Base-by-base conservation (phyloP, 2,888 invertebrate species). In the Copidosoma aretas region DNA sequence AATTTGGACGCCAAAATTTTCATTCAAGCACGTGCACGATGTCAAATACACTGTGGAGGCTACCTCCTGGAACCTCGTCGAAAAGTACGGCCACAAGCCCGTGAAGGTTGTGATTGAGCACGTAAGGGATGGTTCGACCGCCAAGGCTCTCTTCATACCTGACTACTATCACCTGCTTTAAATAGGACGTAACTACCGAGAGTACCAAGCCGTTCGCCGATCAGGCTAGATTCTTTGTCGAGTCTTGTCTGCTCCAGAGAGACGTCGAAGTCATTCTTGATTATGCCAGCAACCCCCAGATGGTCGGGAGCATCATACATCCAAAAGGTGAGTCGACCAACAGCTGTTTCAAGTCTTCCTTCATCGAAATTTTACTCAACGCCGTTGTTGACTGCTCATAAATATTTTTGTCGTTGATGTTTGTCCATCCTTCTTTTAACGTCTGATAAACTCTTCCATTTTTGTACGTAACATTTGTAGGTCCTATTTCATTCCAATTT, bases 61-160 rank as follows among this genome's bases (percentile, higher is more conserved):
- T 81, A 89, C 91, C n/a, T n/a, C n/a, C n/a, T 86, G 91, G 62
- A 88, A 89, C 61, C 89, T 91, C 85, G 93, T 98, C 4, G 96
- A 97, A 78, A 92, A 94, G 78, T 90, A 90, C 74, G 91, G 91
- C 72, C 91, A 92, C 49, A 93, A 95, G 80, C 95, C 95, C 0
- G 87, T 98, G 8, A 93, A 91, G 84, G 97, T 98, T 57, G 90
- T 99, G 67, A 93, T 99, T 76, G 99, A 99, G 82, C 96, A 97
- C 86, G 98, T 99, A 0, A 89, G 97, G 67, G 98, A 99, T 85
- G 98, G 98, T 0, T 97, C 97, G 43, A 98, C 98, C 1, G 91
- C 98, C 17, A 89, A 98, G 73, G 93, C 94, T 3, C 93, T 97
- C 79, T 86, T 99, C 15, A 84, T 98, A 67, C 97, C 98, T 1